Base-by-base conservation (phyloP, 2,888 invertebrate genomes). In the Dryobota labecula region DNA sequence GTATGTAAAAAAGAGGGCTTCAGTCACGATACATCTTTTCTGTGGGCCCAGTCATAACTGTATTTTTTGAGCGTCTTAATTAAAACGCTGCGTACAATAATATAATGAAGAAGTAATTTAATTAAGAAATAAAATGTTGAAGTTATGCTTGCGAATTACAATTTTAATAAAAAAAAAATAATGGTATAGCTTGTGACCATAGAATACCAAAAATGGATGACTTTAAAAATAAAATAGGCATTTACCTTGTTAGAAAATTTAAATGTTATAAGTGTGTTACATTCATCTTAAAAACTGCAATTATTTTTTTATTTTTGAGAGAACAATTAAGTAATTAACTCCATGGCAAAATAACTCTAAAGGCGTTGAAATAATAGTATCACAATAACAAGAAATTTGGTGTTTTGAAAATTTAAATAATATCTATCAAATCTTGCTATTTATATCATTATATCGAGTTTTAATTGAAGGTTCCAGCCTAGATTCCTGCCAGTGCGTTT, bases 271-370 rank as follows among this genome's bases (percentile, higher is more conserved):
- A 30, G 15, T 79, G 15, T 45, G 57, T 53, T 62, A 60, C 38
- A 78, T 78, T 82, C 64, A 76, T 64, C n/a, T 47, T 80, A 27
- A 18, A 47, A 30, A 43, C 4, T 13, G 24, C 47, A 43, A 78
- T 81, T 64, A 75, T 62, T n/a, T 65, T 65, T 70, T 69, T 63
- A 73, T 68, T 76, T 74, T 49, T 36, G 15, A 38, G 15, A 58
- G 47, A 70, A 64, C 56, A 67, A 80, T 80, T 74, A 83, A 74
- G 53, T 64, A 36, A 83, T 74, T 70, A 80, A 64, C 47, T 54
- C 33, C 33, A 67, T 61, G 49, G 47, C 56, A 51, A 51, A 68
- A 68, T 73, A 47, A 47, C 43, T 66, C 1, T 27, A 13, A 78
- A 51, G n/a, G 33, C 53, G 27, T 64, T 61, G 33, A 30, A 56